phyloP scores from a whole-genome alignment of 2,888 invertebrate genomes.

The Heliconius charithonia region DNA sequence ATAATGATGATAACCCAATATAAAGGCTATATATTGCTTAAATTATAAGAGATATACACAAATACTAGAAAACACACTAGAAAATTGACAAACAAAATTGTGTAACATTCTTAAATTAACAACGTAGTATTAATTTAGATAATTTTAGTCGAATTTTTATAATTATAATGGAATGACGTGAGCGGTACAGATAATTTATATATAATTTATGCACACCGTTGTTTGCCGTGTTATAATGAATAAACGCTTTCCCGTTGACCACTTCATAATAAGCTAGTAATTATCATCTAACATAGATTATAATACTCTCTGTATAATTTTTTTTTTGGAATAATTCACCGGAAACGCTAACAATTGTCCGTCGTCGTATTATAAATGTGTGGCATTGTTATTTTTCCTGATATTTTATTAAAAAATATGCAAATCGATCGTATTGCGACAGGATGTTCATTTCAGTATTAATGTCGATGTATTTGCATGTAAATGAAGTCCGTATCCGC shows the following conservation, averaged over 20 bases:
- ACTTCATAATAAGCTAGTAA: conserved; percentile 60
- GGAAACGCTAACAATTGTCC: conserved; percentile 77
- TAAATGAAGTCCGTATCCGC: conserved; percentile 76
- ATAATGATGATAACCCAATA: no score
- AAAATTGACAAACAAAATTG: neutral
- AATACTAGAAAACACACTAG: neutral
- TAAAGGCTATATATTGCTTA: no score
- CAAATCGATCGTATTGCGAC: conserved; percentile 77
- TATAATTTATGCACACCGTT: conserved; percentile 37
- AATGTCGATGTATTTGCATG: conserved; percentile 79
- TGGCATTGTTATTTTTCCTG: conserved; percentile 75
- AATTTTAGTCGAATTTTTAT: neutral
- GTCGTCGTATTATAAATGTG: conserved; percentile 68
- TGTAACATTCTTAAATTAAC: neutral
- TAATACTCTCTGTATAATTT: conserved; percentile 67
- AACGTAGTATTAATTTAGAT: no score
- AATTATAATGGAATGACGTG: conserved; percentile 8
- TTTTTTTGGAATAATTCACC: conserved; percentile 80
- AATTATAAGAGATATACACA: no score
- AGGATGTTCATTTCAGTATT: conserved; percentile 81
- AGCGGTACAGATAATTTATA: conserved; percentile 15
- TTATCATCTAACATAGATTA: conserved; percentile 70
- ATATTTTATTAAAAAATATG: conserved; percentile 82
- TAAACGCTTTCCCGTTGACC: conserved; percentile 22
- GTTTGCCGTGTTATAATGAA: conserved; percentile 18